Evolutionary conservation across 2,113 vertebrate genomes (phyloP).

Genomic region (Pomatorhinus ruficollis): DNA sequence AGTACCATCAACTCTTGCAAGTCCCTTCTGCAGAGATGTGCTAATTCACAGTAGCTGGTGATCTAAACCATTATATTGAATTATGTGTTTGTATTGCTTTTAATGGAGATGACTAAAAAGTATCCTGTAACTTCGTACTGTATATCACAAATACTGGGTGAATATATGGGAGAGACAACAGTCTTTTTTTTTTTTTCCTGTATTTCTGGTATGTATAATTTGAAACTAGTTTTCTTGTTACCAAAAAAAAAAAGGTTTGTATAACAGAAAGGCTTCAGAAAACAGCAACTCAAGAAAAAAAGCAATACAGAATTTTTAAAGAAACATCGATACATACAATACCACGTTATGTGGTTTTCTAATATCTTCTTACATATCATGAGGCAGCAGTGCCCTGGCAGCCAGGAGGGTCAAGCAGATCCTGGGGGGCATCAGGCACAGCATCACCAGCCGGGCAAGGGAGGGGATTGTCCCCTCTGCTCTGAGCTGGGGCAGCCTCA

Average conservation of each 20-base stretch:
- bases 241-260: background rate
- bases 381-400: background rate
- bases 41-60: background rate
- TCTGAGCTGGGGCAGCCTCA: background rate
- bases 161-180: background rate
- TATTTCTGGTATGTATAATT: background rate
- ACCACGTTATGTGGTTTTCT: background rate
- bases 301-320: background rate
- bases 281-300: background rate
- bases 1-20: background rate
- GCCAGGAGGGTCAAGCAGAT: background rate
- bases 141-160: background rate
- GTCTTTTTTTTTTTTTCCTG: background rate
- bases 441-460: rapidly evolving
- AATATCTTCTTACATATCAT: background rate
- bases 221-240: background rate
- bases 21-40: background rate
- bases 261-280: background rate
- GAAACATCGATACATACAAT: rapidly evolving
- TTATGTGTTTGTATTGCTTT: background rate
- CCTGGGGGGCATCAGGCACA: background rate
- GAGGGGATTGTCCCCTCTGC: background rate
- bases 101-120: background rate
- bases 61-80: background rate
- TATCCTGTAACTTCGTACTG: background rate